Percentiles rank a stretch among this genome's conserved stretches.
Evolutionary conservation across 2,113 vertebrate species (phyloP).

Genomic region (Lathamus discolor): DNA sequence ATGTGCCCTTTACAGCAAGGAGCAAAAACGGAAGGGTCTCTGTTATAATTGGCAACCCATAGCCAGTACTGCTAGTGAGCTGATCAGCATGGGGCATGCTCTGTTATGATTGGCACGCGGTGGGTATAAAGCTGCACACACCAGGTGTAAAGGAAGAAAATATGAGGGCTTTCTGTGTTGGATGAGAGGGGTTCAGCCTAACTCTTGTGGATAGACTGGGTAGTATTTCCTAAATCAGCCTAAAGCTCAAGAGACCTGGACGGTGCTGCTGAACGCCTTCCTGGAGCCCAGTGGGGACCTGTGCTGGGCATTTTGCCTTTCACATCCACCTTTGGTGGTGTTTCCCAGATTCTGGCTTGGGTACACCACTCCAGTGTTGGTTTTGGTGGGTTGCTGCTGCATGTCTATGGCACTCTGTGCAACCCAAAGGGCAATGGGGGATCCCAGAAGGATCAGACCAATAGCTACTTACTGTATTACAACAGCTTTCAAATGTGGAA

Average conservation of each 20-base stretch:
- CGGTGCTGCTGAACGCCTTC: neutral
- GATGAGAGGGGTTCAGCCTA: neutral
- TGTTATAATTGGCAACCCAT: neutral
- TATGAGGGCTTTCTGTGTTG: accelerated
- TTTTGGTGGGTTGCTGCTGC: neutral
- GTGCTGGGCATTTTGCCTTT: neutral
- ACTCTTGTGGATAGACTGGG: accelerated
- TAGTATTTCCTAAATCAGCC: accelerated
- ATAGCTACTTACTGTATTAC: neutral
- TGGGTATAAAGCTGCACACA: neutral
- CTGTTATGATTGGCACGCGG: neutral
- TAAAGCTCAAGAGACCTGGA: neutral
- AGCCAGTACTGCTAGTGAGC: neutral
- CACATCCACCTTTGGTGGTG: neutral
- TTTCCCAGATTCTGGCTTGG: neutral
- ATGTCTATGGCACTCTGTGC: accelerated
- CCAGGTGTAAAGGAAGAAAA: neutral
- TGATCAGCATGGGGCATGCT: neutral
- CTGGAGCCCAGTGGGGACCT: neutral
- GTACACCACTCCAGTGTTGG: accelerated
- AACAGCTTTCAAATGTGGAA: neutral
- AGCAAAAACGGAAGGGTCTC: neutral
- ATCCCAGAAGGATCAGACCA: neutral
- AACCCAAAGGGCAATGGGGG: neutral
- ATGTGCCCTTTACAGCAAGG: neutral